Conservation (phyloP, 92 coral and sea anemone species). For the Zoanthus gigantus region DNA sequence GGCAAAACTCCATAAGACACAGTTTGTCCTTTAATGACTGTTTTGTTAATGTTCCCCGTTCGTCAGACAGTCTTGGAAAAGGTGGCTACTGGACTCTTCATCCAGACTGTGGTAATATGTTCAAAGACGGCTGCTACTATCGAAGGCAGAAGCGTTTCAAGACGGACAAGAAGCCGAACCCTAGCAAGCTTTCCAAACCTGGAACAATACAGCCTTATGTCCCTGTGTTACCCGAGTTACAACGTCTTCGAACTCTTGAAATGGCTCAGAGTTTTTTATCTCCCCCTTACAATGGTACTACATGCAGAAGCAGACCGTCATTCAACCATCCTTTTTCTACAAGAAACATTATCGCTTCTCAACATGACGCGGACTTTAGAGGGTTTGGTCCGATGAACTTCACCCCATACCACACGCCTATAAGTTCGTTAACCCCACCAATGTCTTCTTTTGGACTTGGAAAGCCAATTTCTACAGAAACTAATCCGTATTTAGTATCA, state of each 20-base stretch:
- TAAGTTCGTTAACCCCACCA: constrained; percentile 79
- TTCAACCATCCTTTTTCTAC: constrained; percentile 99
- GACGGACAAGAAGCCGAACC: constrained; percentile 98
- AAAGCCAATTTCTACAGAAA: constrained; percentile 75
- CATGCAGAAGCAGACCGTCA: constrained; percentile 80
- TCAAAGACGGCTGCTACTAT: constrained; percentile 98
- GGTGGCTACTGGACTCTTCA: constrained; percentile 99
- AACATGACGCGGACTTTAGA: constrained; percentile 97
- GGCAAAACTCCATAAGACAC: constrained; percentile 99
- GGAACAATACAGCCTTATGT: constrained; percentile 85
- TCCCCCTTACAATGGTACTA: constrained; percentile 91
- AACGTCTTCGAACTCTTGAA: constrained; percentile 85
- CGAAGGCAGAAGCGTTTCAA: constrained; percentile 99
- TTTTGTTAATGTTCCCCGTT: constrained; percentile 99
- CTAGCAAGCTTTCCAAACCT: constrained; percentile 94
- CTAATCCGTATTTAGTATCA: constrained; percentile 80
- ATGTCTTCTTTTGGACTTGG: constrained; percentile 95
- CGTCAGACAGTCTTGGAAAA: constrained; percentile 98
- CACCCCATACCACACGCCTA: constrained; percentile 91
- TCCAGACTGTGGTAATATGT: constrained; percentile 99
- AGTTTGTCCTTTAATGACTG: constrained; percentile 99
- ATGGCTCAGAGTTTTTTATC: constrained; percentile 87
- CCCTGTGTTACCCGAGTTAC: constrained; percentile 77
- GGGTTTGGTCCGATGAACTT: constrained; percentile 98
- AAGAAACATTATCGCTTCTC: constrained; percentile 96